Evolutionary conservation across 1,140 invertebrate genomes (phyloP).

Genomic region (Ruditapes philippinarum): DNA sequence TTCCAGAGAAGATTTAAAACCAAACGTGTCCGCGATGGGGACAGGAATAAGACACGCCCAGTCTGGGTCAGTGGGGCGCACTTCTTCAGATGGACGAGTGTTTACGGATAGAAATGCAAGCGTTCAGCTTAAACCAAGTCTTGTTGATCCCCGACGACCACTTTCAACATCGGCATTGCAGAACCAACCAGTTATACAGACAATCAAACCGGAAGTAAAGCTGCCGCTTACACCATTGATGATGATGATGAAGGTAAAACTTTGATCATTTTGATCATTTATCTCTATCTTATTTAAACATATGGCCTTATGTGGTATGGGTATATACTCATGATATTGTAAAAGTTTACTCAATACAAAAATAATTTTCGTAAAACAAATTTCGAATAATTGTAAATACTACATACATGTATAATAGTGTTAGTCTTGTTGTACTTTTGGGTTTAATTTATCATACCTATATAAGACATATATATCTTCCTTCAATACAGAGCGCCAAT

Average conservation of each 20-base stretch:
- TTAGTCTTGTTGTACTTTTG: too few species aligned
- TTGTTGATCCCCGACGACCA: constrained; percentile 11
- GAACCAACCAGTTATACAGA: constrained; percentile 10
- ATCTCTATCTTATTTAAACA: too few species aligned
- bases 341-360: too few species aligned
- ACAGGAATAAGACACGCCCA: not conserved
- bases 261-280: too few species aligned
- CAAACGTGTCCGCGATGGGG: not conserved
- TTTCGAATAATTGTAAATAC: too few species aligned
- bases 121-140: not conserved
- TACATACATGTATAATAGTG: too few species aligned
- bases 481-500: constrained; percentile 26
- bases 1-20: not conserved
- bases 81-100: not conserved
- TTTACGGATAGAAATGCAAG: not conserved
- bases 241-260: constrained; percentile 24
- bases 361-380: too few species aligned
- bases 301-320: too few species aligned
- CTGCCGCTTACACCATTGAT: constrained; percentile 23
- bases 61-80: not conserved
- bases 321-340: too few species aligned
- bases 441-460: too few species aligned
- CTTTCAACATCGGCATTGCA: constrained; percentile 45
- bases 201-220: not conserved
- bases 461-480: too few species aligned